These are phyloP conservation scores for Drosophila ohnishii DNA, from an alignment of 1,140 invertebrate genomes.

Conservation along the genomic window DNA sequence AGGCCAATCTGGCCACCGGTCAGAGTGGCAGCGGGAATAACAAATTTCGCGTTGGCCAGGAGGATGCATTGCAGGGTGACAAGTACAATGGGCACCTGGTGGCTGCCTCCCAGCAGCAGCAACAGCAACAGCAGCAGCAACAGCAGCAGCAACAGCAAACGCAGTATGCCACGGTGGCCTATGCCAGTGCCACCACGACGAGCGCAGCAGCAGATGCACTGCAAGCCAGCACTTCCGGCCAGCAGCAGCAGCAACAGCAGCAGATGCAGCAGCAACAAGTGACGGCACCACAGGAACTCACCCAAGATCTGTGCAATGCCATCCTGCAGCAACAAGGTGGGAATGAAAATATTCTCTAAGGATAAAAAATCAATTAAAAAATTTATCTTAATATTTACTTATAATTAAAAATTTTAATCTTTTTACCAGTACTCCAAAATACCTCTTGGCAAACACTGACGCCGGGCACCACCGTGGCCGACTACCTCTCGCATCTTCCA, in stretches of 20 bases:
- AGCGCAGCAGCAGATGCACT: slow-evolving; percentile 51
- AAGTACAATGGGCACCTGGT: slow-evolving; percentile 82
- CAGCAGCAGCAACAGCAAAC: slow-evolving; percentile 68
- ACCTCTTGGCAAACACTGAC: slow-evolving; percentile 89
- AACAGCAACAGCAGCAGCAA: slow-evolving; percentile 42
- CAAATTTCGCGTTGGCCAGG: slow-evolving; percentile 64
- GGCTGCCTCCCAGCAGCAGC: slow-evolving; percentile 41
- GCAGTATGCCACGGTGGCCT: slow-evolving; percentile 69
- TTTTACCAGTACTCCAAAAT: slow-evolving; percentile 77
- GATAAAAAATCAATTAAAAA: too few relatives aligned
- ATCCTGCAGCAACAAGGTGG: slow-evolving; percentile 79
- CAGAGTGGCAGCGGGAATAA: slow-evolving; percentile 39
- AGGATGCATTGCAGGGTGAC: slow-evolving; percentile 59
- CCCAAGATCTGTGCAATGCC: slow-evolving; percentile 82
- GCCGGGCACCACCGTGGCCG: slow-evolving; percentile 90
- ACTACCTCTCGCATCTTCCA: slow-evolving; percentile 90
- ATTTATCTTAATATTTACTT: too few relatives aligned
- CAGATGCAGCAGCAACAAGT: slow-evolving; percentile 69
- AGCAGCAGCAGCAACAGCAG: slow-evolving; percentile 55
- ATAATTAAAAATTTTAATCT: too few relatives aligned
- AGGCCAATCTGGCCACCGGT: slow-evolving; percentile 49
- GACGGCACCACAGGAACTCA: slow-evolving; percentile 75
- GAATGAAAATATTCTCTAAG: too few relatives aligned
- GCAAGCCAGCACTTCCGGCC: slow-evolving; percentile 52
- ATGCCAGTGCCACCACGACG: slow-evolving; percentile 56